Base-by-base conservation (phyloP, 1,140 invertebrate genomes). In the Cherax destructor region DNA sequence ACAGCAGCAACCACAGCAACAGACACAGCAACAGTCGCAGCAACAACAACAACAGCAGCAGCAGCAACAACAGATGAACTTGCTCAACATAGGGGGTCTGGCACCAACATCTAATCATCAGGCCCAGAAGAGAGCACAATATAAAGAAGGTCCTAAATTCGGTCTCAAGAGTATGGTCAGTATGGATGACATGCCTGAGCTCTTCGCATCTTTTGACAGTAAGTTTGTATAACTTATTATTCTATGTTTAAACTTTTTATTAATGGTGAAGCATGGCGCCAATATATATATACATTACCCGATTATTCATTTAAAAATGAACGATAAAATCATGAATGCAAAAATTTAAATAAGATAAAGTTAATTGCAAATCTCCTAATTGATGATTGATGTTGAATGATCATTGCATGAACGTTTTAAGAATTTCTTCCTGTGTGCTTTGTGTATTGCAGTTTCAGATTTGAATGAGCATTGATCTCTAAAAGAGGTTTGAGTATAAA, bases 181-280 rank as follows among this genome's bases (percentile, higher is more conserved):
- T 49, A 97, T 98, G 88, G 98, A 99, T 92, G 98, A 99, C 94
- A 98, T 98, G 96, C 98, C 98, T 10, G 98, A 98, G 94, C 96
- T 99, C 61, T 99, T 99, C 95, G 97, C 97, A 87, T 97, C 97
- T 83, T 97, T 99, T 94, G 98, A 99, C 94, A 98, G 98, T 99
- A 95, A 97, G 98, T 97, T 30, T n/a, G 30, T 21, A 49, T 21
- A 49, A 7, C 1, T 86, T 79, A 13, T 86, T 30, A 24, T 83
- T 78, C 7, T 9, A 16, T 49, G 30, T n/a, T 21, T 89, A n/a
- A 18, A 56, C 9, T 18, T 79, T 74, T 74, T 24, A 11, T 6
- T 3, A 11, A 41, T 74, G 24, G 69, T 74, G 24, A 74, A 74
- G 1, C 21, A 30, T 6, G 30, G n/a, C 9, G 4, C 24, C 30